These are phyloP conservation scores for Drymonia ruficornis DNA, from an alignment of 2,888 invertebrate species.

Conservation along the genomic window DNA sequence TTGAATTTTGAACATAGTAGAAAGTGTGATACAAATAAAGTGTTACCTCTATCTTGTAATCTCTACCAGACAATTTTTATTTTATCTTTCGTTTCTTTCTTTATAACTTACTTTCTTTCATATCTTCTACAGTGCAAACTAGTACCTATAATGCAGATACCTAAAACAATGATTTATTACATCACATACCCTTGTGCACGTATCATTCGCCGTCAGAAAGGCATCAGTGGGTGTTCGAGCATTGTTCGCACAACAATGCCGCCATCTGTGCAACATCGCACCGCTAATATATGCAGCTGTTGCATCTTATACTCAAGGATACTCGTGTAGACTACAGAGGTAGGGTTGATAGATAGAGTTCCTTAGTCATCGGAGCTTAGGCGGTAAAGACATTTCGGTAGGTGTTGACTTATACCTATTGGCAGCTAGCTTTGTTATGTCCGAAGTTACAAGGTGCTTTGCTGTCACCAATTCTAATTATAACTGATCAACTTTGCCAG, in stretches of 20 bases:
- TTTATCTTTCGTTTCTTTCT: too few species aligned
- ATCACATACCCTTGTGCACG: conserved; percentile 51
- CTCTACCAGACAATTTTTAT: too few species aligned
- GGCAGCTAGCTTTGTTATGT: neutral
- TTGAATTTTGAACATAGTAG: too few species aligned
- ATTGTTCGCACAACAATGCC: conserved; percentile 77
- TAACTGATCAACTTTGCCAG: too few species aligned
- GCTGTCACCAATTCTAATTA: too few species aligned
- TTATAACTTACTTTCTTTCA: neutral
- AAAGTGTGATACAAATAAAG: too few species aligned
- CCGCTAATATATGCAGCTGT: conserved; percentile 69
- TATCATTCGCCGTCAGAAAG: conserved; percentile 55
- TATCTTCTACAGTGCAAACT: neutral
- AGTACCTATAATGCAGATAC: neutral
- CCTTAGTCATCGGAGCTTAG: neutral
- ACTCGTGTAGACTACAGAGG: neutral
- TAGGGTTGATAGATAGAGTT: too few species aligned
- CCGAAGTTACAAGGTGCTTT: too few species aligned
- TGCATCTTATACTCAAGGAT: conserved; percentile 71
- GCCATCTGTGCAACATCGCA: conserved; percentile 64
- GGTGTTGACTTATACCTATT: neutral
- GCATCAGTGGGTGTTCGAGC: conserved; percentile 62
- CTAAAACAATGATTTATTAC: neutral
- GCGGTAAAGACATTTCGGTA: neutral
- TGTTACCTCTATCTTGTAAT: too few species aligned